Conservation (phyloP, 2,888 invertebrate species). For the Leptopilina drosophilae region DNA sequence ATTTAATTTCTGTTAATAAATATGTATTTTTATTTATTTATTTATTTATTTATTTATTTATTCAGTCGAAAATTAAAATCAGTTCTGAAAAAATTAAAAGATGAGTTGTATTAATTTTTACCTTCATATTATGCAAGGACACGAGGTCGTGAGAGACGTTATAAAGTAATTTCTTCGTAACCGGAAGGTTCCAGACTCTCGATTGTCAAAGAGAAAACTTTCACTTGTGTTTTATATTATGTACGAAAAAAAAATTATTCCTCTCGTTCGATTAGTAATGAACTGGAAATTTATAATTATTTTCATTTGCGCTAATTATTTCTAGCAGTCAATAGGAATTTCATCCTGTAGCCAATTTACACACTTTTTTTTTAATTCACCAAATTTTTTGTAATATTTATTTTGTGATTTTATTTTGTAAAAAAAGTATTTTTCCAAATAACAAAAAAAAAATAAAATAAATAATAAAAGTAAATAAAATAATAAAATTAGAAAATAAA, state of each 20-base stretch:
- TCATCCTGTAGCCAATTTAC: too few species aligned
- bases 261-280: not conserved
- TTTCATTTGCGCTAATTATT: not conserved
- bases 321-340: too few species aligned
- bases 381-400: too few species aligned
- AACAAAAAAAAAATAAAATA: too few species aligned
- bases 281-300: not conserved
- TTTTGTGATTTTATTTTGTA: too few species aligned
- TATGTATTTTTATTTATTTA: too few species aligned
- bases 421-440: too few species aligned
- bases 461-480: too few species aligned
- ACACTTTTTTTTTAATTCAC: too few species aligned
- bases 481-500: too few species aligned
- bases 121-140: conserved; percentile 29
- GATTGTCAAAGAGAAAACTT: conserved; percentile 32
- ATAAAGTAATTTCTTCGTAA: conserved; percentile 26
- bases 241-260: not conserved
- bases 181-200: conserved; percentile 21
- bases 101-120: conserved; percentile 14
- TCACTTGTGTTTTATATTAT: not conserved
- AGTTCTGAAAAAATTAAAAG: not conserved
- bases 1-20: too few species aligned
- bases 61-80: not conserved
- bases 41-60: too few species aligned
- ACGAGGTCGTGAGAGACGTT: not conserved